Base-by-base conservation (phyloP, 2,888 invertebrate genomes). In the Cephalotes varians region DNA sequence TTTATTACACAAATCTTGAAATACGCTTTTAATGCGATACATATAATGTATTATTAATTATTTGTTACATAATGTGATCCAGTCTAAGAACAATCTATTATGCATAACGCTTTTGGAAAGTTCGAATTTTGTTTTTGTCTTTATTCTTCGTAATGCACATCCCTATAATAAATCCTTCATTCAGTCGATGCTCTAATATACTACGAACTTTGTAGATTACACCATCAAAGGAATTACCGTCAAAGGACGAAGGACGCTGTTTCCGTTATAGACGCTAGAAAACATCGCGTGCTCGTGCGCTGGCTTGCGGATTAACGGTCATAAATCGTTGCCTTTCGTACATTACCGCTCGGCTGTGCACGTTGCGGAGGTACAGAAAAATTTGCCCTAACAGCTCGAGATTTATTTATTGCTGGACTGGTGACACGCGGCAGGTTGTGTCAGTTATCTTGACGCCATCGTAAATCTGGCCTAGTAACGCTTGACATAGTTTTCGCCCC, bases 401-500 rank as follows among this genome's bases (percentile, higher is more conserved):
- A 80, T 86, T 85, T 88, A 89, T 89, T 88, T 88, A 87, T 89
- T 76, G 64, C 80, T 54, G 47, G 44, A 54, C 47, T 71, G 62
- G 72, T 79, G 82, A 88, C 82, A 81, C 62, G 60, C 44, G 64
- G 73, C 69, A 72, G 44, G 34, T 44, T 54, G 62, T 72, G 84
- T 81, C 83, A 82, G 87, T 87, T 87, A 87, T 86, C 76, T 85
- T 86, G 85, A 85, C 83, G 84, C 77, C 82, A 65, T 34, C 84
- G 85, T 88, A 88, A 88, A 88, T 88, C 81, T 83, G 25, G 54
- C 80, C 84, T 37, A 54, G 81, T 74, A 64, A 85, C 71, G 71
- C 80, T 79, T 85, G 85, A 79, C 77, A 77, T 18, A 77, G 60
- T 80, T 80, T 80, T 80, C 74, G n/a, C 47, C 25, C 60, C n/a